Percentiles rank a stretch among this genome's conserved stretches.
Evolutionary conservation across 2,888 invertebrate species (phyloP).

Genomic region (Trachelus iudaicus): DNA sequence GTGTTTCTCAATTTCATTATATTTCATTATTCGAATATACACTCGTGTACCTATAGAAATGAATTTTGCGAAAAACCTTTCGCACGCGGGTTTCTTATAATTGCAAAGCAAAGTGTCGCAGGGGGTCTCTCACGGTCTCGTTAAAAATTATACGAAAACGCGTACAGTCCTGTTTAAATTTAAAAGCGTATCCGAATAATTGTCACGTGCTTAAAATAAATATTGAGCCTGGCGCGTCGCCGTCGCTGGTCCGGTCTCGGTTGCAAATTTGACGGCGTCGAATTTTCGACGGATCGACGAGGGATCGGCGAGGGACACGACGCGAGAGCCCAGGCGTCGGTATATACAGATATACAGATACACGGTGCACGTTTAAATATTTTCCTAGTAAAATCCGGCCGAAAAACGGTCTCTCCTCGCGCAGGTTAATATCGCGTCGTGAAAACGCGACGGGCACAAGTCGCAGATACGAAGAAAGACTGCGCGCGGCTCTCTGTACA

Average conservation of each 20-base stretch:
- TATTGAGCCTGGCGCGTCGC: background rate
- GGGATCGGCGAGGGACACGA: background rate
- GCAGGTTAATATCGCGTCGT: background rate
- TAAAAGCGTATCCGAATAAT: background rate
- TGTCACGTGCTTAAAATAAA: background rate
- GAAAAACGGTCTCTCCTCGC: background rate
- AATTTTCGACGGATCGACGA: background rate
- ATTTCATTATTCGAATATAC: background rate
- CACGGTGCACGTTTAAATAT: background rate
- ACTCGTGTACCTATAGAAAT: background rate
- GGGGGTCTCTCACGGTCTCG: background rate
- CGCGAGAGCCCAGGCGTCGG: background rate
- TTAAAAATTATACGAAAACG: background rate
- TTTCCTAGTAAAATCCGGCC: background rate
- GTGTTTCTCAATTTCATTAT: background rate
- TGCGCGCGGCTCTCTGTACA: background rate
- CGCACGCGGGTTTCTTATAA: background rate
- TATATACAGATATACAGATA: background rate
- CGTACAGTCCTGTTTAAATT: background rate
- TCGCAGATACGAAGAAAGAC: slow-evolving; percentile 1
- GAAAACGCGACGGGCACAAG: background rate
- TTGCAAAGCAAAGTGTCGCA: background rate
- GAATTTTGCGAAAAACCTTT: background rate
- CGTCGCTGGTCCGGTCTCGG: background rate
- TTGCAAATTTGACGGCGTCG: background rate